phyloP scores from a whole-genome alignment of 1,140 invertebrate genomes.

The Monochamus saltuarius region DNA sequence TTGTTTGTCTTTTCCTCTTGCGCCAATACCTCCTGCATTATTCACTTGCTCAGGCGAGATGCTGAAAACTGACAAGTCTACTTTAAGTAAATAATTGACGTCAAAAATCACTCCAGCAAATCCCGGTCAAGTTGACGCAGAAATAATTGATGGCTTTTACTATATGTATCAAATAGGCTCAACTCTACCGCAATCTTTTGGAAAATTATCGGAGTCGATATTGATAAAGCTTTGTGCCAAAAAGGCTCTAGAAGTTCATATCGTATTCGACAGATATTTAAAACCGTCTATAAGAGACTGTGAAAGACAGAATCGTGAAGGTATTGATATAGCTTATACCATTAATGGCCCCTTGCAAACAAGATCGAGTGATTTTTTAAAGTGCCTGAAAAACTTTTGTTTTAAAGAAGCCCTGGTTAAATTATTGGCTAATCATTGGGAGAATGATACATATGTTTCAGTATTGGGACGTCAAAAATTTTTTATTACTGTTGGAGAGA shows the following conservation, averaged over 20 bases:
- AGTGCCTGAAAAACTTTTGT: constrained; percentile 40
- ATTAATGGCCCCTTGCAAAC: constrained; percentile 30
- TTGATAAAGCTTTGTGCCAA: constrained; percentile 1
- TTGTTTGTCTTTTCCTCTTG: constrained; percentile 38
- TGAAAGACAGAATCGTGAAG: constrained; percentile 2
- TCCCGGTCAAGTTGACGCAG: constrained; percentile 26
- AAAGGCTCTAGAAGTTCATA: constrained; percentile 4
- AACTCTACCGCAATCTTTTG: constrained; percentile 11
- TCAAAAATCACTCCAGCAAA: constrained; percentile 26
- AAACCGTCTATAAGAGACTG: constrained; percentile 7
- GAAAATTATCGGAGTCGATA: constrained; percentile 3
- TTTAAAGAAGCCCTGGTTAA: constrained; percentile 45
- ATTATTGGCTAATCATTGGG: constrained; percentile 40
- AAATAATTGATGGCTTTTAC: constrained; percentile 43
- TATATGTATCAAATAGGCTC: constrained; percentile 18
- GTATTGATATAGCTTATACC: background rate
- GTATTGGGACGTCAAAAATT: constrained; percentile 30
- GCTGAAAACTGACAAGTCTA: constrained; percentile 38
- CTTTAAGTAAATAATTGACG: constrained; percentile 27
- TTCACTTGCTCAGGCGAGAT: constrained; percentile 37
- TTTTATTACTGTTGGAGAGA: constrained; percentile 34
- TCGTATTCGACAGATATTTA: constrained; percentile 14
- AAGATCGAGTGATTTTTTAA: constrained; percentile 40
- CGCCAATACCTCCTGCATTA: constrained; percentile 42
- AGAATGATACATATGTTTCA: constrained; percentile 18